Percentiles rank a stretch among this genome's conserved stretches.
Evolutionary conservation across 2,888 invertebrate genomes (phyloP).

Genomic region (Drosophila acutilabella): DNA sequence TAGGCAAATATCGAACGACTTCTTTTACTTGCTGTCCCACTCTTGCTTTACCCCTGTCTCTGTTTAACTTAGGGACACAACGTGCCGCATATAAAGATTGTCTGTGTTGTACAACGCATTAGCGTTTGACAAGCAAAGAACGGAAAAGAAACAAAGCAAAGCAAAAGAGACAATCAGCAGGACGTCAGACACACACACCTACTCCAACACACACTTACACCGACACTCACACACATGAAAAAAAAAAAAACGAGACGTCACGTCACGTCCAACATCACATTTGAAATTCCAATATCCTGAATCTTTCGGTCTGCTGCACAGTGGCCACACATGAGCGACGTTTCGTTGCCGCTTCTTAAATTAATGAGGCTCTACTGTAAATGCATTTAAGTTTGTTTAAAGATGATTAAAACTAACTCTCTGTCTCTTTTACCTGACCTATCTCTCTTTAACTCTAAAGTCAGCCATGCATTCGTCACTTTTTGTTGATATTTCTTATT

Average conservation of each 20-base stretch:
- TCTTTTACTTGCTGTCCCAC: slow-evolving; percentile 7
- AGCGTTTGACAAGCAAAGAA: slow-evolving; percentile 50
- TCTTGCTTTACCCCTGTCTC: slow-evolving; percentile 12
- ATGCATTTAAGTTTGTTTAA: slow-evolving; percentile 53
- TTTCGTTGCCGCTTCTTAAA: slow-evolving; percentile 31
- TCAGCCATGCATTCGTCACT: not conserved
- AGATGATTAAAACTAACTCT: slow-evolving; percentile 42
- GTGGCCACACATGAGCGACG: slow-evolving; percentile 30
- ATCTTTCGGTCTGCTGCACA: slow-evolving; percentile 39
- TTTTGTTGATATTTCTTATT: not conserved
- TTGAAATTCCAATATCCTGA: slow-evolving; percentile 62
- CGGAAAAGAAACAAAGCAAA: slow-evolving; percentile 18
- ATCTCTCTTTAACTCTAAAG: not conserved
- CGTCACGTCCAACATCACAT: slow-evolving; percentile 61
- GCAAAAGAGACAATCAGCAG: slow-evolving; percentile 46
- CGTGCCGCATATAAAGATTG: slow-evolving; percentile 69
- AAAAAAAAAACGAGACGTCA: not conserved
- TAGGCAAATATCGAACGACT: slow-evolving; percentile 54
- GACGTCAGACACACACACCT: slow-evolving; percentile 38
- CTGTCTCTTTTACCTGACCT: not conserved
- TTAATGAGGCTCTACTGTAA: slow-evolving; percentile 43
- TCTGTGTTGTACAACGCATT: slow-evolving; percentile 53
- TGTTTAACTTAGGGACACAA: slow-evolving; percentile 42
- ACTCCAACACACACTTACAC: not conserved
- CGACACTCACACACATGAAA: not conserved